A percentile compares a stretch with the other conserved stretches of the same genome.
phyloP scores from a whole-genome alignment of 2,113 vertebrate genomes.

The Struthio camelus region DNA sequence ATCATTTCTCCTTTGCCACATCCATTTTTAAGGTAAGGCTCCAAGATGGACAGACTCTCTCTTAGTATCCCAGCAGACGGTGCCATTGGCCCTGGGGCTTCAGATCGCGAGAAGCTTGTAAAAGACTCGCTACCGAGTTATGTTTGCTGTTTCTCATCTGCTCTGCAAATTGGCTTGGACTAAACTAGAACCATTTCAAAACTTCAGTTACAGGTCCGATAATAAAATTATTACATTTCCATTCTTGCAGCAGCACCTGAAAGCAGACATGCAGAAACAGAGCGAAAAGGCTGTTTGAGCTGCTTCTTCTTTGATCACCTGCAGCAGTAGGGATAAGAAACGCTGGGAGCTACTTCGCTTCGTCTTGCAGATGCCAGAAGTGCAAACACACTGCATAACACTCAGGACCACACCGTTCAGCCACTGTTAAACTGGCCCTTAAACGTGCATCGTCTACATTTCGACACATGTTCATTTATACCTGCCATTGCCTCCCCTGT shows the following conservation, averaged over 20 bases:
- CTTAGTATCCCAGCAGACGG: not conserved
- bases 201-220: not conserved
- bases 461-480: not conserved
- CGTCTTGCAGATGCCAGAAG: not conserved
- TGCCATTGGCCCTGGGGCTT: not conserved
- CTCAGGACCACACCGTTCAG: not conserved
- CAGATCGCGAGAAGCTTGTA: not conserved
- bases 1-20: not conserved
- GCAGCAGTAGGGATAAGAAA: not conserved
- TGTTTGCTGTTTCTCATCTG: not conserved
- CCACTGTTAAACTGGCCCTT: not conserved
- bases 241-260: not conserved
- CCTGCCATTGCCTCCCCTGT: not conserved
- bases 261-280: not conserved
- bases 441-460: not conserved
- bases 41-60: not conserved
- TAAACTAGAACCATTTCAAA: not conserved
- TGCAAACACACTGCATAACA: not conserved
- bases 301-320: not conserved
- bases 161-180: not conserved
- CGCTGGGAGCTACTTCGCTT: not conserved
- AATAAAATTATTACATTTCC: not conserved
- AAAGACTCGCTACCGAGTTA: not conserved
- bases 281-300: rapidly evolving
- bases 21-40: not conserved